Evolutionary conservation across 2,888 invertebrate genomes (phyloP), one percentile per base, ranked within the genome.

Genomic region (Ennomos erosarius): DNA sequence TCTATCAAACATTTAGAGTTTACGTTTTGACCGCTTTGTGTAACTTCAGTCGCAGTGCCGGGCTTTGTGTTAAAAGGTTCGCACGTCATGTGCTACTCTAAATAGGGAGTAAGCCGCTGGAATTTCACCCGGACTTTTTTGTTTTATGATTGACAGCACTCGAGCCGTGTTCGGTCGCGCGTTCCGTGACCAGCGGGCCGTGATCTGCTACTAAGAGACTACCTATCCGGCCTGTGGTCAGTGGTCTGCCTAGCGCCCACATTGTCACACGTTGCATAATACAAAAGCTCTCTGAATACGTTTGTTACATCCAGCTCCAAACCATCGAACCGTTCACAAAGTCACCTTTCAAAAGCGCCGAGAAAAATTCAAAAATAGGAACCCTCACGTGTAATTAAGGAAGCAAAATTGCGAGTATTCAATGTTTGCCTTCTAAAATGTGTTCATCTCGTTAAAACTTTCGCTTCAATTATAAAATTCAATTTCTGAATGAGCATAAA

Each of bases 71-170:
- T 75, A 78, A 82, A 84, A 79, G 78, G 78, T 75, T 77, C 71
- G 74, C 76, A 71, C 77, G 71, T 67, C 67, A 73, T 61, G 60
- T 72, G 68, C 73, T 75, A 75, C 72, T 78, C 83, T 87, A 86
- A 86, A 86, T 76, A 85, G 78, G 73, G 82, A 82, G 83, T 83
- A 84, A 85, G 82, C 83, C 82, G 73, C 72, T 83, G 80, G 85
- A 82, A 85, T 87, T 88, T 83, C 73, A 79, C 71, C 76, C 50
- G 74, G 76, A 73, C 82, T 86, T 87, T 87, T 84, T 80, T 80
- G 82, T 87, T 91, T 90, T 90, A 90, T 92, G 90, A 92, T 90
- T 90, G 90, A 90, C 90, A 89, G 87, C 87, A 88, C 90, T 90
- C 89, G 86, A 78, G 83, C 81, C 70, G 86, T 88, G 90, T 73